These are phyloP conservation scores for Acanthacorydalis orientalis DNA, from an alignment of 2,888 invertebrate species.

Conservation along the genomic window DNA sequence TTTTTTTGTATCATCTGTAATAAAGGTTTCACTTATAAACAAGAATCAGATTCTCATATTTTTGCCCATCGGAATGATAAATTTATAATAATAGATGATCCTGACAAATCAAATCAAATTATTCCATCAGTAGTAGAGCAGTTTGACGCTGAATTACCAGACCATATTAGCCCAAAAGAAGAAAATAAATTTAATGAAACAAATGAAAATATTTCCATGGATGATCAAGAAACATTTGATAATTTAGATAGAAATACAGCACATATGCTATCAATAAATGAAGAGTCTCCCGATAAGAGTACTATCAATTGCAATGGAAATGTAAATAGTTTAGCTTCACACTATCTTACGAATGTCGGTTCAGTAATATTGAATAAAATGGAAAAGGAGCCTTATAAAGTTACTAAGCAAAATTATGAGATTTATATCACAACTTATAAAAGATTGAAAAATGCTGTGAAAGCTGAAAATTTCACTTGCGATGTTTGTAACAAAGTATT, in stretches of 20 bases:
- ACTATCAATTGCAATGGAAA: too few species aligned
- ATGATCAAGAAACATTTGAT: not conserved
- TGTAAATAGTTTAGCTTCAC: too few species aligned
- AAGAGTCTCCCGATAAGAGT: not conserved
- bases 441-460: not conserved
- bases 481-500: conserved; percentile 4
- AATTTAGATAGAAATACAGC: not conserved
- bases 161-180: too few species aligned
- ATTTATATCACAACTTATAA: not conserved
- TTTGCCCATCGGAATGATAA: conserved; percentile 3
- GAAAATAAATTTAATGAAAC: too few species aligned
- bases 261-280: not conserved
- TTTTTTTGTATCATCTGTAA: conserved; percentile 2
- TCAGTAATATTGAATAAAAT: not conserved
- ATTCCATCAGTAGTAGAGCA: not conserved
- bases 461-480: not conserved
- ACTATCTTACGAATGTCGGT: not conserved
- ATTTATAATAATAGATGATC: not conserved
- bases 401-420: conserved; percentile 1
- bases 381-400: conserved; percentile 1
- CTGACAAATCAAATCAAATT: not conserved
- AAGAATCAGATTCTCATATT: conserved; percentile 2
- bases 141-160: not conserved
- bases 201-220: too few species aligned
- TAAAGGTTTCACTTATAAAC: conserved; percentile 4